Evolutionary conservation across 2,888 invertebrate species (phyloP).

Genomic region (Arrhopalites spinosus): DNA sequence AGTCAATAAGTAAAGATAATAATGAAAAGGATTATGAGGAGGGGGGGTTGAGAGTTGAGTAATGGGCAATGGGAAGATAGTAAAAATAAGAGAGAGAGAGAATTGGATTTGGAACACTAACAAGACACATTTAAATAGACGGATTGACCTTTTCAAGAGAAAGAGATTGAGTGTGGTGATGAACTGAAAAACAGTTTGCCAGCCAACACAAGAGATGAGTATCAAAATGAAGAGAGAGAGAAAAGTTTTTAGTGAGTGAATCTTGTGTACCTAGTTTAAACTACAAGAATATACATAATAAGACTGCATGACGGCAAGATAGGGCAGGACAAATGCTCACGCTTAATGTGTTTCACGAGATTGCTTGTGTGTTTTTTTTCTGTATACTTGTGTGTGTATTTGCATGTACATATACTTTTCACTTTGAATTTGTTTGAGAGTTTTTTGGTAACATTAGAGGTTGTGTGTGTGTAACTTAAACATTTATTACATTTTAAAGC

Average conservation of each 20-base stretch:
- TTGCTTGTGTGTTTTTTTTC: not conserved
- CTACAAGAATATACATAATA: no score
- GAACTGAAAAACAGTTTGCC: conserved; percentile 32
- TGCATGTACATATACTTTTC: no score
- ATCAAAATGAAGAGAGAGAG: conserved; percentile 5
- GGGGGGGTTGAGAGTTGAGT: not conserved
- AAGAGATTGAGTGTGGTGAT: conserved; percentile 26
- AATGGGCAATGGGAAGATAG: not conserved
- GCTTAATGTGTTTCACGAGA: not conserved
- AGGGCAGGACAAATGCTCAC: conserved; percentile 7
- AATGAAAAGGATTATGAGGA: not conserved
- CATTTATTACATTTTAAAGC: no score
- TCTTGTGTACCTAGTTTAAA: no score
- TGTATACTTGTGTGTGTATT: no score
- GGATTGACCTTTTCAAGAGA: conserved; percentile 31
- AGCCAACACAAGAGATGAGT: conserved; percentile 32
- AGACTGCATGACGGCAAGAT: not conserved
- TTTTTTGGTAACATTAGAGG: no score
- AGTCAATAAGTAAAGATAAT: no score
- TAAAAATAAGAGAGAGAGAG: not conserved
- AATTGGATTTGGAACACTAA: conserved; percentile 11
- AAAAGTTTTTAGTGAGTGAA: no score
- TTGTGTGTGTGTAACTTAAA: no score
- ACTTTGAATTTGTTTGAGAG: no score
- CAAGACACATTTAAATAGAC: conserved; percentile 33